Evolutionary conservation across 35 echinoderm and acorn worm species (phyloP), one percentile per base, ranked within the genome.

Genomic region (Ptychodera flava): DNA sequence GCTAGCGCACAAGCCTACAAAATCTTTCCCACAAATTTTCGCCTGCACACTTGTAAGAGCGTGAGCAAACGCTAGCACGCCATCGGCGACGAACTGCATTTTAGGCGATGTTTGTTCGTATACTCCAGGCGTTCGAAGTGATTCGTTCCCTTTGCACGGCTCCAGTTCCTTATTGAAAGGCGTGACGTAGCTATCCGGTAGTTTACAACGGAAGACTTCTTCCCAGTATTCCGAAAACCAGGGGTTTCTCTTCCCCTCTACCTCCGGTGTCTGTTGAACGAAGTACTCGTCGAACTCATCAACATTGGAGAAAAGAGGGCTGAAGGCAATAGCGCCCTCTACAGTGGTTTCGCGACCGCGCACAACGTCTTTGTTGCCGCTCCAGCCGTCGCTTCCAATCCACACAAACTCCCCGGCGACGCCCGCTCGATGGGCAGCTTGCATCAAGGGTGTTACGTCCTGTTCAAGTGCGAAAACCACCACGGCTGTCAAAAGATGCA

Each of bases 141-240:
- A 64, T 64, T 64, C 45, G 22, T 64, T 64, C 45, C 45, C 45
- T 64, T 64, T 64, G 45, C 45, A 64, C 6, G 22, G 45, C 45
- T 6, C 6, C 6, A 64, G 45, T 31, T 88, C 85, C 28, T 92
- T 83, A 16, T 95, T 89, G 82, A 87, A 95, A 12, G 78, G 29
- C 27, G 37, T 82, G 31, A n/a, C 83, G 33, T 86, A 77, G 29
- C 35, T 87, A 38, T 22, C 38, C 0, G 78, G 37, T 35, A 92
- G 80, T 1, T 31, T 33, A 76, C 94, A 97, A 79, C 93, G 93
- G 38, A 93, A 90, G 30, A 89, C 89, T 15, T 93, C 85, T 77
- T 91, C 91, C 94, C 94, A 97, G 88, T 88, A 97, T 36, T 97
- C 86, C 0, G 34, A 27, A 80, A 97, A 97, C 94, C 94, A 97